Conservation (phyloP, 2,797 vertebrate genomes). For the Antrozous pallidus region DNA sequence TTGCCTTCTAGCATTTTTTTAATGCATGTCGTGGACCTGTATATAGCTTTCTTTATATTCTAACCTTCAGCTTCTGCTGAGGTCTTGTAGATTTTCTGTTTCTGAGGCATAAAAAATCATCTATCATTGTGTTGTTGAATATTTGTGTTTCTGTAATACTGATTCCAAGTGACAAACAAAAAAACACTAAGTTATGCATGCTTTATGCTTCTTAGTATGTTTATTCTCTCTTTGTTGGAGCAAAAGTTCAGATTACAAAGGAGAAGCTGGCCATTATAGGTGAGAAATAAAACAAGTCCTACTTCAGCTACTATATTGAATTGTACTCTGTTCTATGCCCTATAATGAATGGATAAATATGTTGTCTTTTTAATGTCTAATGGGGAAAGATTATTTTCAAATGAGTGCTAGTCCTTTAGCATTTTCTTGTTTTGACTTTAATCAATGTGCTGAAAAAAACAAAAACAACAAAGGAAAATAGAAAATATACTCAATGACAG, state of each 20-base stretch:
- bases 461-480: background rate
- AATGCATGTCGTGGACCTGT: constrained; percentile 6
- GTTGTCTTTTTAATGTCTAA: background rate
- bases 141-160: constrained; percentile 8
- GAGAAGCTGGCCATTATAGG: background rate
- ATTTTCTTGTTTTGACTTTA: background rate
- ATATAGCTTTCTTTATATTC: constrained; percentile 27
- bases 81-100: background rate
- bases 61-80: constrained; percentile 46
- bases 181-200: background rate
- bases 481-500: background rate
- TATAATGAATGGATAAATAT: background rate
- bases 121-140: constrained; percentile 40
- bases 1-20: constrained; percentile 53
- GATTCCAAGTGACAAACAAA: constrained; percentile 8
- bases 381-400: background rate
- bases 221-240: background rate
- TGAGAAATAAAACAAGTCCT: background rate
- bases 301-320: background rate
- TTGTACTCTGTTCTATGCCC: background rate
- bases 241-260: background rate
- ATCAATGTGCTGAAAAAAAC: background rate
- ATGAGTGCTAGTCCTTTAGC: background rate
- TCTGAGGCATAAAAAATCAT: constrained; percentile 6
- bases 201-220: background rate